Evolutionary conservation across 2,888 invertebrate species (phyloP), one percentile per base, ranked within the genome.

Genomic region (Phaonia tiefii): DNA sequence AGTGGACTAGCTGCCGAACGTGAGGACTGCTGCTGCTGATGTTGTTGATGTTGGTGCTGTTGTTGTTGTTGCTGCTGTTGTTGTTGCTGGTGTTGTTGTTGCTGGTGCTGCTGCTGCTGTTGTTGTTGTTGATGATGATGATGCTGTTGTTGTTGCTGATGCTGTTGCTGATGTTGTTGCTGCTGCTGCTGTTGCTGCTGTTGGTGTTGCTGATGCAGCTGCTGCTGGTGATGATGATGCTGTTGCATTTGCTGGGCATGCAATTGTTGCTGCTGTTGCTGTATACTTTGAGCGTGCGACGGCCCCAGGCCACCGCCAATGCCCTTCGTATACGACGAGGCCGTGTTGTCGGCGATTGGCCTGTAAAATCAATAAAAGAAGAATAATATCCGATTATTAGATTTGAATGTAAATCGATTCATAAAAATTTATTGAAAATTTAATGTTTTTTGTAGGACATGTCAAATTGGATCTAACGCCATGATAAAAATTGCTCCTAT

Each of bases 1-100:
- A 91, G 82, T 66, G 91, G 91, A 88, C 91, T 91, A 84, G 91
- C 90, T 86, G 90, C 89, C 83, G 91, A 88, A 84, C 91, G 86
- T 71, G 90, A 89, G 82, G 88, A 87, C 78, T 87, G 85, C 73
- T 87, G 87, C 46, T 85, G 86, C 20, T 86, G 86, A 1, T 85
- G 86, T 1, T 86, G 86, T 0, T 85, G 86, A 0, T 86, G 86
- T 0, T 86, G 86, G 3, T 86, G 86, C 1, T 85, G 87, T 22
- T 88, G 88, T 1, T 87, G 87, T 0, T 87, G 87, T 0, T 88
- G 85, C 1, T 86, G 86, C 2, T 86, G 85, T 1, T 86, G 85
- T 2, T 84, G 85, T 17, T 80, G 78, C 13, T 86, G 84, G 26
- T 87, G 78, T 0, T 82, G 83, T 1, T 84, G 85, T 0, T 84